Conservation (phyloP, 2,797 vertebrate genomes). For the Valencia hispanica region DNA sequence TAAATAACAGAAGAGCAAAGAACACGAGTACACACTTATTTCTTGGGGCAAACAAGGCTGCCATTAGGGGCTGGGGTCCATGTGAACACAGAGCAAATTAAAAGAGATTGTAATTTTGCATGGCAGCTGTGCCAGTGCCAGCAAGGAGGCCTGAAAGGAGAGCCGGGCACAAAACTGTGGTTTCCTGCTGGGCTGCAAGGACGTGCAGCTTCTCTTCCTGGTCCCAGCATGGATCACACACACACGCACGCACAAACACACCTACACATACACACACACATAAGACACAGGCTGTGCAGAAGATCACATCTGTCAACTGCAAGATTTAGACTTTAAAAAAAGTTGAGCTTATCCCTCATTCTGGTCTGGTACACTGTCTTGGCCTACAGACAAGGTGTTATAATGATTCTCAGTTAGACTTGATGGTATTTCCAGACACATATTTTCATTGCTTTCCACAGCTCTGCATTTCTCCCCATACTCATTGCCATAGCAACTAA, state of each 20-base stretch:
- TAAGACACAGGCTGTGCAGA: slow-evolving; percentile 25
- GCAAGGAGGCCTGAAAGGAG: slow-evolving; percentile 36
- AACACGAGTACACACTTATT: slow-evolving; percentile 29
- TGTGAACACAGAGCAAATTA: slow-evolving; percentile 54
- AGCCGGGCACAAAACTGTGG: slow-evolving; percentile 42
- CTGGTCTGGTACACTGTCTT: slow-evolving; percentile 15
- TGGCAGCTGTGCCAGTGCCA: slow-evolving; percentile 62
- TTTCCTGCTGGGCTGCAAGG: slow-evolving; percentile 44
- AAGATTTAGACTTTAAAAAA: not conserved
- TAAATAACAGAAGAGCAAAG: not conserved
- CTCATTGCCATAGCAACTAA: slow-evolving; percentile 82
- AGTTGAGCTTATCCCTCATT: slow-evolving; percentile 7
- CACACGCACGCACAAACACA: slow-evolving; percentile 36
- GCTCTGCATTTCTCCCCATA: slow-evolving; percentile 65
- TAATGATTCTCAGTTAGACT: slow-evolving; percentile 53
- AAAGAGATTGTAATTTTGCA: slow-evolving; percentile 63
- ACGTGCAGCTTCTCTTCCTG: slow-evolving; percentile 33
- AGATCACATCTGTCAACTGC: slow-evolving; percentile 33
- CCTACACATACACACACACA: slow-evolving; percentile 40
- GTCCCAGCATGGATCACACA: slow-evolving; percentile 30
- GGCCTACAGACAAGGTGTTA: slow-evolving; percentile 35
- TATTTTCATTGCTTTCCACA: slow-evolving; percentile 72
- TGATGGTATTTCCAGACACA: slow-evolving; percentile 73
- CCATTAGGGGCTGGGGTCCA: slow-evolving; percentile 39
- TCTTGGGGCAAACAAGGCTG: slow-evolving; percentile 54